Conservation (phyloP, 1,140 invertebrate genomes). For the Ceratina australensis region DNA sequence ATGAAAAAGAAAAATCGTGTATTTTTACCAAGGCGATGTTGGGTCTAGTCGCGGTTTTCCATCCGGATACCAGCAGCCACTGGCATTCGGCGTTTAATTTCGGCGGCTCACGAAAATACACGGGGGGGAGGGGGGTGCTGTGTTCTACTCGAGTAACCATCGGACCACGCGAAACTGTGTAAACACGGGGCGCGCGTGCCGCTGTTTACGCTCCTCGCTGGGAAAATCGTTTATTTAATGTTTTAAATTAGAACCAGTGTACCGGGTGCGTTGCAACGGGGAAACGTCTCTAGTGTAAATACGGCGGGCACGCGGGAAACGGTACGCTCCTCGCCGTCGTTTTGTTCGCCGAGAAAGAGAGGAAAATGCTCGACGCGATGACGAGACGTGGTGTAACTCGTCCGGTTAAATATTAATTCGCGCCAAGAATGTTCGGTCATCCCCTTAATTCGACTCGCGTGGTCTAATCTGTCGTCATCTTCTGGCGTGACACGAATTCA, state of each 20-base stretch:
- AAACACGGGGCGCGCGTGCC: constrained; percentile 27
- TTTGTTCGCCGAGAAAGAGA: background rate
- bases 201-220: constrained; percentile 20
- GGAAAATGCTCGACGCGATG: background rate
- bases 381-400: constrained; percentile 46
- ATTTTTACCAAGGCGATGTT: constrained; percentile 30
- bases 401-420: constrained; percentile 68
- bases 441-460: constrained; percentile 67
- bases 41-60: constrained; percentile 5
- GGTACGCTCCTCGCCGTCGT: background rate
- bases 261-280: background rate
- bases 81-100: constrained; percentile 34
- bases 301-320: background rate
- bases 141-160: background rate
- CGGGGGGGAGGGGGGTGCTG: too few species aligned
- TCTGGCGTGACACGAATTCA: constrained; percentile 72
- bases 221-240: constrained; percentile 39
- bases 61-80: constrained; percentile 17
- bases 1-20: constrained; percentile 32
- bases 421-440: constrained; percentile 68
- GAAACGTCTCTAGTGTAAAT: background rate
- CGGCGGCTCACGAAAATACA: constrained; percentile 38
- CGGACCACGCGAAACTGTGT: constrained; percentile 36
- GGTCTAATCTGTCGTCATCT: constrained; percentile 68
- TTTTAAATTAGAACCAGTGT: constrained; percentile 30